Evolutionary conservation across 2,113 vertebrate species (phyloP).

Genomic region (Cyanoliseus patagonus): DNA sequence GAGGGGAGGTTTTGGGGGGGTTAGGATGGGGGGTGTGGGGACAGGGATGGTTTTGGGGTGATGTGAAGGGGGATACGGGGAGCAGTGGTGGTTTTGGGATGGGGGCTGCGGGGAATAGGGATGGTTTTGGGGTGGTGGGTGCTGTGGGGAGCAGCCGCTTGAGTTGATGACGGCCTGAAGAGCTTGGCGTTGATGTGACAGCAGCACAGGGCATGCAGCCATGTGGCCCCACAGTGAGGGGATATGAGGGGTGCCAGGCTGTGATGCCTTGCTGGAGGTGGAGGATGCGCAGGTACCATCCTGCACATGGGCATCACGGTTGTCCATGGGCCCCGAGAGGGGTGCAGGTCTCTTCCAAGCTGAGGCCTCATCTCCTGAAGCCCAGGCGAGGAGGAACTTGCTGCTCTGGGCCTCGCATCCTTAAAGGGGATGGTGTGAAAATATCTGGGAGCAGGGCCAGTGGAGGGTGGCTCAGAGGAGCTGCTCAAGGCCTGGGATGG

Average conservation of each 20-base stretch:
- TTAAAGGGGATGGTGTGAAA: fast-evolving
- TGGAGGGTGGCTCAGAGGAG: background rate
- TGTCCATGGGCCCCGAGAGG: fast-evolving
- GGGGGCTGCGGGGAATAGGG: too few species aligned
- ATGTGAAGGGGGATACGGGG: too few species aligned
- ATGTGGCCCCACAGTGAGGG: fast-evolving
- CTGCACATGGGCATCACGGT: fast-evolving
- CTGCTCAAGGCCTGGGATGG: background rate
- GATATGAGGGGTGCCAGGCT: fast-evolving
- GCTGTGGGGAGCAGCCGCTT: background rate
- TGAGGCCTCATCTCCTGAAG: background rate
- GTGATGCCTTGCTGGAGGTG: background rate
- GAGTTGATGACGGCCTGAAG: fast-evolving
- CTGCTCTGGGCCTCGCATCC: background rate
- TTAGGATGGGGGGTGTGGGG: too few species aligned
- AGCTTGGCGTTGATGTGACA: background rate
- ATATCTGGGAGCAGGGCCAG: background rate
- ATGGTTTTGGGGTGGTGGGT: too few species aligned
- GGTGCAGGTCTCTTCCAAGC: background rate
- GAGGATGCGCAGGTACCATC: background rate
- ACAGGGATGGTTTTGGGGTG: too few species aligned
- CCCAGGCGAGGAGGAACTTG: fast-evolving
- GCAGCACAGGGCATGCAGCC: background rate
- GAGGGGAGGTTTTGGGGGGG: too few species aligned
- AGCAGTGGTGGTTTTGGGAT: background rate